These are phyloP conservation scores for Telmatochromis sp. DNA, from an alignment of 2,113 vertebrate genomes.

Conservation along the genomic window DNA sequence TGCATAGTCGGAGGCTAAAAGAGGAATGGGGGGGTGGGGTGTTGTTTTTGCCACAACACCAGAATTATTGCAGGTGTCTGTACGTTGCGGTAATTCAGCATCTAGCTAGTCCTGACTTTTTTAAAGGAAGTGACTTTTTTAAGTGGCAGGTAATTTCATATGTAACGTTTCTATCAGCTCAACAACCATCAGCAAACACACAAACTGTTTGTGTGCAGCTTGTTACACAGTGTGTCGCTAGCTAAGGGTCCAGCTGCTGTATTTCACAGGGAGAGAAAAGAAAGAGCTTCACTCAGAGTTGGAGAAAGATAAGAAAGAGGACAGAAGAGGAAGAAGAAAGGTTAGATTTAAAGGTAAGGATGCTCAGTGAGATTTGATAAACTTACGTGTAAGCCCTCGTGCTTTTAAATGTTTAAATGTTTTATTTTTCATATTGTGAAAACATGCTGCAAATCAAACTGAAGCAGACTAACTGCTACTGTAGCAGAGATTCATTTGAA, in stretches of 20 bases:
- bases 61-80: neutral
- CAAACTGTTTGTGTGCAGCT: neutral
- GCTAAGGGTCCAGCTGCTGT: neutral
- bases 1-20: neutral
- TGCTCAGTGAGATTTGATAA: neutral
- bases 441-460: neutral
- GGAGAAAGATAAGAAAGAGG: neutral
- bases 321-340: neutral
- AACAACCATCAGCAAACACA: neutral
- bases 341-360: neutral
- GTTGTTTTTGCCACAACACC: neutral
- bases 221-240: neutral
- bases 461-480: neutral
- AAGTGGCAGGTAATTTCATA: neutral
- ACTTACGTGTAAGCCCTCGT: neutral
- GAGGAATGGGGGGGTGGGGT: fast-evolving
- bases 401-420: neutral
- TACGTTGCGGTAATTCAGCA: fast-evolving
- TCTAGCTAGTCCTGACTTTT: neutral
- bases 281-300: neutral
- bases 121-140: neutral
- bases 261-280: neutral
- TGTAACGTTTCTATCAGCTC: neutral
- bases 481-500: neutral
- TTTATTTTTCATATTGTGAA: neutral